These are phyloP conservation scores for Harpalus rubripes DNA, from an alignment of 2,888 invertebrate species.

Conservation along the genomic window DNA sequence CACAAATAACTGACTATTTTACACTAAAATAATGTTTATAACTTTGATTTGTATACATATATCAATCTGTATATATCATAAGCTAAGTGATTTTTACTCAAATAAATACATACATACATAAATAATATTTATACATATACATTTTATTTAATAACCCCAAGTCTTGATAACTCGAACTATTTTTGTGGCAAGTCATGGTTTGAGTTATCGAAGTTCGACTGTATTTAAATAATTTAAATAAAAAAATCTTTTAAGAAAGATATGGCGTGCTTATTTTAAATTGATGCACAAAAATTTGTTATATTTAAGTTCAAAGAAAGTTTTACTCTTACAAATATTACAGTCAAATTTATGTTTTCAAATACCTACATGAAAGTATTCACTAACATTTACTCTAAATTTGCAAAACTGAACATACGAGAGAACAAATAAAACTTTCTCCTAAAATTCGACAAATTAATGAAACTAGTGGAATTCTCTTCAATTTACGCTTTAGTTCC, in stretches of 20 bases:
- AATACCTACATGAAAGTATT: background rate
- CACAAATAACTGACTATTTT: too few species aligned
- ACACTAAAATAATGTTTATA: too few species aligned
- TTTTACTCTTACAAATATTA: background rate
- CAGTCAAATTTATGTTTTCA: background rate
- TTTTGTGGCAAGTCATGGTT: too few species aligned
- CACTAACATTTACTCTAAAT: background rate
- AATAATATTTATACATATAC: too few species aligned
- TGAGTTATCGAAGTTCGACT: too few species aligned
- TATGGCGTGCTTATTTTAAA: background rate
- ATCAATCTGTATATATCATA: too few species aligned
- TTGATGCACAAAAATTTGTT: background rate
- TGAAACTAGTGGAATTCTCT: constrained; percentile 23
- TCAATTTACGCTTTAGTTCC: constrained; percentile 15
- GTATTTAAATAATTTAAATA: too few species aligned
- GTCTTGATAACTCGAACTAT: too few species aligned
- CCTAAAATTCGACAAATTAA: constrained; percentile 28
- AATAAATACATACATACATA: too few species aligned
- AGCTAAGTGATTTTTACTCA: too few species aligned
- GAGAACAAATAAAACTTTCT: constrained; percentile 21
- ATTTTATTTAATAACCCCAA: too few species aligned
- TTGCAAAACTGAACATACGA: background rate
- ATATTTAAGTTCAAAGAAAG: background rate
- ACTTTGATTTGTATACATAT: too few species aligned
- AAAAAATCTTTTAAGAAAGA: background rate